Evolutionary conservation across 1,140 invertebrate species (phyloP).

Genomic region (Camponotus pennsylvanicus): DNA sequence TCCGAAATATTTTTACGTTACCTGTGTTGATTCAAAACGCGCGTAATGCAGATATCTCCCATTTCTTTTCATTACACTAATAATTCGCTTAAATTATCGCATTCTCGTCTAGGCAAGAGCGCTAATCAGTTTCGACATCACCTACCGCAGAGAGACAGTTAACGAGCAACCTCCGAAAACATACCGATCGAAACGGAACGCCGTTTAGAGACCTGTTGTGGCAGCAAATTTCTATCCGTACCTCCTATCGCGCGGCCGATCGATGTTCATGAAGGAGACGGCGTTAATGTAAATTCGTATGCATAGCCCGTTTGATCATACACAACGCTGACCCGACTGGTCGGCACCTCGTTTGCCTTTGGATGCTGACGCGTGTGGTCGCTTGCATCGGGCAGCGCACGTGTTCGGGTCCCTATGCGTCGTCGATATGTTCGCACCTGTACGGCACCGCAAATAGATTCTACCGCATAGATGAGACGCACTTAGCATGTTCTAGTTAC

Average conservation of each 20-base stretch:
- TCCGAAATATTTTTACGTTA: conserved; percentile 32
- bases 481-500: conserved; percentile 67
- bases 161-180: conserved; percentile 45
- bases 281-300: conserved; percentile 57
- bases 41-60: background rate
- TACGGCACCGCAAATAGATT: conserved; percentile 49
- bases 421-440: conserved; percentile 63
- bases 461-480: conserved; percentile 37
- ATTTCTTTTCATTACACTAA: background rate
- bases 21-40: too few relatives aligned
- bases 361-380: conserved; percentile 48
- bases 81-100: conserved; percentile 18
- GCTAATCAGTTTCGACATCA: conserved; percentile 50
- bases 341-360: conserved; percentile 60
- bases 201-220: background rate
- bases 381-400: background rate
- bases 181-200: conserved; percentile 19
- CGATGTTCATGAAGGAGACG: conserved; percentile 54
- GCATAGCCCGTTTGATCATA: conserved; percentile 54
- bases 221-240: conserved; percentile 29
- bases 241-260: conserved; percentile 19
- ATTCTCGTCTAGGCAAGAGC: conserved; percentile 8
- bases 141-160: conserved; percentile 19
- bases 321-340: conserved; percentile 50
- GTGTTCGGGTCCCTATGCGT: background rate